Conservation (phyloP, 2,888 invertebrate genomes). For the Leucania comma region DNA sequence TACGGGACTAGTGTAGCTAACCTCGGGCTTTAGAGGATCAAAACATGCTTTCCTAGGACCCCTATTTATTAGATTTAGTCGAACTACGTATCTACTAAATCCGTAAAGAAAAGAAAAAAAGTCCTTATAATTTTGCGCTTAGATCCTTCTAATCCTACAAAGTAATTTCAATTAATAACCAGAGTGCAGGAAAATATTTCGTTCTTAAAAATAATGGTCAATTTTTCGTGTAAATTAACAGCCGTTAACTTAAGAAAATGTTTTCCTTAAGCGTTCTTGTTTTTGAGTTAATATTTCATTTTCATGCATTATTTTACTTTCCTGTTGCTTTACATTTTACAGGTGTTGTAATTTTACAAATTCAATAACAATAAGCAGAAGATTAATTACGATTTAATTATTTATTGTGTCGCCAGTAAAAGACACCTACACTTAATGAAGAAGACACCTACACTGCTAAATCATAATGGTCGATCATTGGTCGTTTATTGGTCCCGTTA, state of each 20-base stretch:
- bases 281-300: constrained; percentile 31
- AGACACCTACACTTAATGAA: too few relatives aligned
- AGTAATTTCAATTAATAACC: constrained; percentile 40
- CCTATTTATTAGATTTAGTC: constrained; percentile 37
- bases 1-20: constrained; percentile 50
- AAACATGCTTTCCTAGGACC: constrained; percentile 29
- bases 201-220: constrained; percentile 40
- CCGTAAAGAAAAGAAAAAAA: constrained; percentile 8
- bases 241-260: constrained; percentile 48
- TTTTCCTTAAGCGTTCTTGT: constrained; percentile 19
- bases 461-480: too few relatives aligned
- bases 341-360: background rate
- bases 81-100: constrained; percentile 34
- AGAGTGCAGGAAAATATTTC: constrained; percentile 43
- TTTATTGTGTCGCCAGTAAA: too few relatives aligned
- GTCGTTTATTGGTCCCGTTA: too few relatives aligned
- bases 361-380: background rate
- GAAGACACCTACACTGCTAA: too few relatives aligned
- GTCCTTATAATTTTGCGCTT: constrained; percentile 26
- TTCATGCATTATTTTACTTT: constrained; percentile 22
- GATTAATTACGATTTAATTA: background rate
- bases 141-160: constrained; percentile 21
- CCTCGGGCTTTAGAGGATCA: constrained; percentile 51
- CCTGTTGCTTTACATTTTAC: constrained; percentile 2
- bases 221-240: constrained; percentile 52